Percentiles rank a stretch among this genome's conserved stretches.
Evolutionary conservation across 2,888 invertebrate species (phyloP).

Genomic region (Listrodromus nycthemerus): DNA sequence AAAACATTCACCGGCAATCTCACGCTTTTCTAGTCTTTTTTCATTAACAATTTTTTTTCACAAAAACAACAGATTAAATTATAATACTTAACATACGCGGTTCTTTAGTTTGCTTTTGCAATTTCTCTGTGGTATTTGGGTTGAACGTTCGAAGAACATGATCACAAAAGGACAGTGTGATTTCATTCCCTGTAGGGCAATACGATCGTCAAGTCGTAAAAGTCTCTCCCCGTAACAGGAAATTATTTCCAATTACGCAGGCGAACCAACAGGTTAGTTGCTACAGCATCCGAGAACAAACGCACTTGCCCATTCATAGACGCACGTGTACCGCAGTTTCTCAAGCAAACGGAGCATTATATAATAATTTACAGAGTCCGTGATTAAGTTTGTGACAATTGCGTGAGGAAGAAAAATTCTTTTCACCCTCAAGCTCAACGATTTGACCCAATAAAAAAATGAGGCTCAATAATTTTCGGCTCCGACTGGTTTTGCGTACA

Average conservation of each 20-base stretch:
- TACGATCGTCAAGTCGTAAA: conserved; percentile 35
- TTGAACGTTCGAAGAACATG: conserved; percentile 43
- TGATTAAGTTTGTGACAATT: not conserved
- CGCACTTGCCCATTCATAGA: not conserved
- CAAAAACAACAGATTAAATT: not conserved
- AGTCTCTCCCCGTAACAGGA: conserved; percentile 48
- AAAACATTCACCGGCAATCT: not conserved
- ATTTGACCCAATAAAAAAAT: too few relatives aligned
- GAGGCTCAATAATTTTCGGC: not conserved
- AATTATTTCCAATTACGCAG: conserved; percentile 47
- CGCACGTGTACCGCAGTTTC: not conserved
- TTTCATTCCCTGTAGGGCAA: conserved; percentile 45
- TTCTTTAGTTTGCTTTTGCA: conserved; percentile 41
- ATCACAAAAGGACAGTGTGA: conserved; percentile 30
- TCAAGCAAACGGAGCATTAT: not conserved
- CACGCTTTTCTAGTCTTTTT: not conserved
- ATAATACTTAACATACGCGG: conserved; percentile 6
- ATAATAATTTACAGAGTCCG: not conserved
- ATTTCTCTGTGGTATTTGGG: conserved; percentile 63
- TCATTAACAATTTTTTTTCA: not conserved
- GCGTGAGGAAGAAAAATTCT: too few relatives aligned
- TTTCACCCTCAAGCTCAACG: too few relatives aligned
- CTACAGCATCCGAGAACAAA: not conserved
- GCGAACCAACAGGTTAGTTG: conserved; percentile 18
- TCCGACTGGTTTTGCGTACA: not conserved